Base-by-base conservation (phyloP, 2,113 vertebrate genomes). In the Ceratotherium simum region DNA sequence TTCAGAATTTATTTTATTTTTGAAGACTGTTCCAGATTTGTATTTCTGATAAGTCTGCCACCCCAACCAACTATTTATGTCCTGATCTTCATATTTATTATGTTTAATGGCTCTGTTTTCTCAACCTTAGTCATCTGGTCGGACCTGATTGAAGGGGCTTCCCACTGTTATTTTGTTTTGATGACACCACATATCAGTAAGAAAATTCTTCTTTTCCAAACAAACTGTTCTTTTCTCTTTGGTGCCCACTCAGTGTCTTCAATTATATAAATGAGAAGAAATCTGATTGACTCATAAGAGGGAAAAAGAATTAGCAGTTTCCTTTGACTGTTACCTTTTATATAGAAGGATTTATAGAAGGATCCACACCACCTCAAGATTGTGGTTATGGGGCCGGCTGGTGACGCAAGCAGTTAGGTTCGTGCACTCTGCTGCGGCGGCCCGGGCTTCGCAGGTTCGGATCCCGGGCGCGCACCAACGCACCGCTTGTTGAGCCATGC, bases 1-100 rank as follows among this genome's bases (percentile, higher is more conserved):
- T 67, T 82, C 16, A 79, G 42, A 51, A 91, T 78, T 67, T 62
- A 79, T 81, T 90, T 92, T 5, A 72, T 56, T 80, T 95, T 94
- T 86, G 27, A 89, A 91, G 42, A 48, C 1, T 79, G 21, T 46
- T 88, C 12, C 29, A 90, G 8, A 78, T 79, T 79, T 73, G 14
- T 5, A n/a, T 91, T 87, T 93, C n/a, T n/a, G 12, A 67, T 31
- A 93, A 84, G 21, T 31, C 8, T 51, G 25, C 23, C 46, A 20
- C 33, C 11, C 46, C 72, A 56, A 89, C 33, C 20, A 82, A 31
- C 33, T 64, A 81, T 56, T 84, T n/a, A 46, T 48, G 10, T 42
- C 33, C 9, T 56, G 9, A 39, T 91, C 25, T 96, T 87, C 8
- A 21, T 42, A 80, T 75, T 84, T 80, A 25, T 75, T 62, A 27